Conservation (phyloP, 2,888 invertebrate species). For the Andrena chrysosceles region DNA sequence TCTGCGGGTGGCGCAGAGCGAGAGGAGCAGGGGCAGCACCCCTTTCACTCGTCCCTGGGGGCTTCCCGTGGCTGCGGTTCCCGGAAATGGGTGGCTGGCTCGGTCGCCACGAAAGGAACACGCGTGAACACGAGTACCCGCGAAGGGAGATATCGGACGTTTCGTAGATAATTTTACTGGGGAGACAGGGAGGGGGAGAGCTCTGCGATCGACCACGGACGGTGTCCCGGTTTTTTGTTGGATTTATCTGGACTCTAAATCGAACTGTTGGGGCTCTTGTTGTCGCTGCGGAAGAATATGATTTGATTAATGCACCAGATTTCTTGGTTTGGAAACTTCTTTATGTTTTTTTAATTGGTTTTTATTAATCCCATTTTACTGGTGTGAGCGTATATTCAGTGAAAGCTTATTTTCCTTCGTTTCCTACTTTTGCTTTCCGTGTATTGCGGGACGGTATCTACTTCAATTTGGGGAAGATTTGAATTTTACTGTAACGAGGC, state of each 20-base stretch:
- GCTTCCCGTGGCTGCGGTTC: constrained; percentile 74
- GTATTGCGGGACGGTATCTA: too few relatives aligned
- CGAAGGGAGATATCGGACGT: constrained; percentile 45
- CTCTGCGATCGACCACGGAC: background rate
- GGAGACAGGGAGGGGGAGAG: background rate
- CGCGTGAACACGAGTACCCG: constrained; percentile 52
- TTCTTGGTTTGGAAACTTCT: too few relatives aligned
- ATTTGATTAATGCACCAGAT: too few relatives aligned
- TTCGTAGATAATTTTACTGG: constrained; percentile 46
- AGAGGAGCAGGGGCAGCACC: constrained; percentile 46
- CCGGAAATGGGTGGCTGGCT: constrained; percentile 77
- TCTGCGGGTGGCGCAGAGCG: constrained; percentile 40
- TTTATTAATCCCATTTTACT: too few relatives aligned
- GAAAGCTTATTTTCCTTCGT: too few relatives aligned
- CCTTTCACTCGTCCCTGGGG: constrained; percentile 58
- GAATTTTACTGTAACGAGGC: too few relatives aligned
- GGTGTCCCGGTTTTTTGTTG: background rate
- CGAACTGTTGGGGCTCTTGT: too few relatives aligned
- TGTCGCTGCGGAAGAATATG: too few relatives aligned
- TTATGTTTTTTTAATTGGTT: too few relatives aligned
- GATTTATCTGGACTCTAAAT: background rate
- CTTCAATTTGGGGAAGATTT: too few relatives aligned
- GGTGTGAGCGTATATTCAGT: too few relatives aligned
- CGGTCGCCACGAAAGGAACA: constrained; percentile 59
- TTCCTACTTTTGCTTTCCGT: too few relatives aligned